Conservation (phyloP, 2,797 vertebrate species). For the Melanotaenia trifasciata region DNA sequence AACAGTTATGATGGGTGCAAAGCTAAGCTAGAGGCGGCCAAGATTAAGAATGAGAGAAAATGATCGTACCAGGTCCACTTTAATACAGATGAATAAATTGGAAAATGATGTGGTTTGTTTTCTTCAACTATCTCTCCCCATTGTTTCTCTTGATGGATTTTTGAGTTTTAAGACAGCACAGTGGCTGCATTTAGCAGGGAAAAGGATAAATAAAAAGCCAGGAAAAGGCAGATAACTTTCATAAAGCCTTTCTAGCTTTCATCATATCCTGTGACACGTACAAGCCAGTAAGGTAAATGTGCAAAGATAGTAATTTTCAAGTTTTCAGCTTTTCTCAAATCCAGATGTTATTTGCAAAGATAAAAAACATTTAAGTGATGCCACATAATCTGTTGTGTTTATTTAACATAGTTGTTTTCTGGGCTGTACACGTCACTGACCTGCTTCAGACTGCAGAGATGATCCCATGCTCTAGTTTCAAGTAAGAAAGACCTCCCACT, state of each 20-base stretch:
- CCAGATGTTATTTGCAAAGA: not conserved
- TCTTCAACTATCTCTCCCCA: not conserved
- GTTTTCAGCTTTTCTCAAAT: not conserved
- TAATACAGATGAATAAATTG: too few species aligned
- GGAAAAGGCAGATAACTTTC: not conserved
- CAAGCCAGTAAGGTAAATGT: not conserved
- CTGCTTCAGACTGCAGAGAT: not conserved
- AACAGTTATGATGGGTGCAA: not conserved
- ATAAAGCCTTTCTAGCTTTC: not conserved
- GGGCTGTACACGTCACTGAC: not conserved
- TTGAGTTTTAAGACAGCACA: not conserved
- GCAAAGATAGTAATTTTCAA: not conserved
- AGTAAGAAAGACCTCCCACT: not conserved
- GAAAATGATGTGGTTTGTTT: not conserved
- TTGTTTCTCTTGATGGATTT: not conserved
- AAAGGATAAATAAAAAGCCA: not conserved
- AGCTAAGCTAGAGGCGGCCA: not conserved
- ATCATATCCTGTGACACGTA: not conserved
- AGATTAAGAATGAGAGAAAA: not conserved
- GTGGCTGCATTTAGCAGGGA: not conserved
- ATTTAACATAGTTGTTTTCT: not conserved
- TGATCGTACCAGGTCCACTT: not conserved
- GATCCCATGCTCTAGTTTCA: not conserved
- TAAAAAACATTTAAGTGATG: not conserved
- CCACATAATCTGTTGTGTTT: not conserved